phyloP scores from a whole-genome alignment of 2,797 vertebrate species.

The Trachurus trachurus region DNA sequence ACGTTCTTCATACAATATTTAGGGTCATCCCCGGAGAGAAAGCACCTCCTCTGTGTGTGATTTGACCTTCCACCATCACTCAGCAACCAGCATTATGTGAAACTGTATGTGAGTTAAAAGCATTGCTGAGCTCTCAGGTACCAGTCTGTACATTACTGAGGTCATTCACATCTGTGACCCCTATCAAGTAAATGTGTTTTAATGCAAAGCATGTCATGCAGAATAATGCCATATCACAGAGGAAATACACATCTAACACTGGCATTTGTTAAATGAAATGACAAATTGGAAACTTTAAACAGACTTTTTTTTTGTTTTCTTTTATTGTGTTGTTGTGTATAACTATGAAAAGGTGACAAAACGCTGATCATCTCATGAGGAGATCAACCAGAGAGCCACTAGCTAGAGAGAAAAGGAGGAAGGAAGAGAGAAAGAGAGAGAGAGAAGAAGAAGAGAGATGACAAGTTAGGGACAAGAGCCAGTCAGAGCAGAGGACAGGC shows the following conservation, averaged over 20 bases:
- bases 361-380: slow-evolving; percentile 44
- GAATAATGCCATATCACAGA: neutral
- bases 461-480: slow-evolving; percentile 81
- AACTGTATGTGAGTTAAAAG: slow-evolving; percentile 63
- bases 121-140: slow-evolving; percentile 46
- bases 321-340: neutral
- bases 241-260: slow-evolving; percentile 1
- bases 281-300: neutral
- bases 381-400: slow-evolving; percentile 28
- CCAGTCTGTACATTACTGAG: slow-evolving; percentile 39
- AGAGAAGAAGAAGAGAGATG: slow-evolving; percentile 59
- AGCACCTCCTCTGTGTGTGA: slow-evolving; percentile 28
- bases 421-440: slow-evolving; percentile 21
- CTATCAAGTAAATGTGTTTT: slow-evolving; percentile 31
- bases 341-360: slow-evolving; percentile 21
- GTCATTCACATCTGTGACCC: slow-evolving; percentile 47
- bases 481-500: slow-evolving; percentile 84
- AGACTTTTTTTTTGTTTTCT: neutral
- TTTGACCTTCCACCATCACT: slow-evolving; percentile 60
- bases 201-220: slow-evolving; percentile 19
- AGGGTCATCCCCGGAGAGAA: slow-evolving; percentile 25
- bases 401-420: slow-evolving; percentile 12
- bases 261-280: neutral
- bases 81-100: slow-evolving; percentile 48
- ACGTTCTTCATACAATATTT: slow-evolving; percentile 18